phyloP scores from a whole-genome alignment of 2,888 invertebrate genomes.

The Mallateleia sp. region DNA sequence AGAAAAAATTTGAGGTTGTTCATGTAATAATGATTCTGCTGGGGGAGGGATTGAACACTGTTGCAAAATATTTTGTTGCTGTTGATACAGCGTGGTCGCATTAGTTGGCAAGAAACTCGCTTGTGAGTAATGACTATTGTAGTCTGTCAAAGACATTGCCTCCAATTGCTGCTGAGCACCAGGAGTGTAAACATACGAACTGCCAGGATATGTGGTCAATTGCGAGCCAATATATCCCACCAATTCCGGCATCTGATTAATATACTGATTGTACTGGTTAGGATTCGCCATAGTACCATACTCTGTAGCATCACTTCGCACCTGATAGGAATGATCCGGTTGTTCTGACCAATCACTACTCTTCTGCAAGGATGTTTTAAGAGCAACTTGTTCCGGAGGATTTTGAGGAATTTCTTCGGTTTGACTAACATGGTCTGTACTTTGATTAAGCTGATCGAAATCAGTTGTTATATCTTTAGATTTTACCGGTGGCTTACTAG shows the following conservation, averaged over 20 bases:
- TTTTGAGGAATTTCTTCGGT: not conserved
- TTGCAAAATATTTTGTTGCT: constrained; percentile 77
- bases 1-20: constrained; percentile 43
- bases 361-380: constrained; percentile 56
- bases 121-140: constrained; percentile 84
- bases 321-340: constrained; percentile 80
- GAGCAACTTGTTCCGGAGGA: not conserved
- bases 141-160: constrained; percentile 81
- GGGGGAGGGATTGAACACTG: constrained; percentile 60
- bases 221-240: constrained; percentile 90
- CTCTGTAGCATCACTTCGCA: constrained; percentile 44
- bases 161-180: constrained; percentile 83
- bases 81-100: constrained; percentile 77
- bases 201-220: constrained; percentile 89
- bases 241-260: constrained; percentile 90
- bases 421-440: not conserved
- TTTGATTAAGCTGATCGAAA: constrained; percentile 1
- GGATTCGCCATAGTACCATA: constrained; percentile 57
- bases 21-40: constrained; percentile 31
- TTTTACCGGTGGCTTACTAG: constrained; percentile 27
- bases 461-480: constrained; percentile 14
- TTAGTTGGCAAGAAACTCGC: constrained; percentile 83
- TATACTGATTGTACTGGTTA: constrained; percentile 88
- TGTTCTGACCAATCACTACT: constrained; percentile 83
- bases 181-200: constrained; percentile 85